Evolutionary conservation across 2,888 invertebrate genomes (phyloP).

Genomic region (Sipunculus nudus): DNA sequence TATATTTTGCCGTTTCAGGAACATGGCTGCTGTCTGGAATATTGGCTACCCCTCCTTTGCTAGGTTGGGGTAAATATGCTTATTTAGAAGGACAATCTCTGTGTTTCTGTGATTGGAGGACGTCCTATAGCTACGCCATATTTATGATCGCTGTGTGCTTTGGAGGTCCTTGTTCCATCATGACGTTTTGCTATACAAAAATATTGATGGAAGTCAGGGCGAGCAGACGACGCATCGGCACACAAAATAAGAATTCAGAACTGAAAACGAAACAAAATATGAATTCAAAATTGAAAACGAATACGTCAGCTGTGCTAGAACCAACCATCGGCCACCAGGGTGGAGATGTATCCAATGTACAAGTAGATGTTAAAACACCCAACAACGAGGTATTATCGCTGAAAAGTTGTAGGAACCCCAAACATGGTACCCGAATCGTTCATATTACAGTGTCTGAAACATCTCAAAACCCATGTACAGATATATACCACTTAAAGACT

Average conservation of each 20-base stretch:
- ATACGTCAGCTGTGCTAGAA: no score
- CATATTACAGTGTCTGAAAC: no score
- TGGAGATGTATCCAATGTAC: no score
- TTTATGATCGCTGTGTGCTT: constrained; percentile 59
- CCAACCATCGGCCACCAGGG: background rate
- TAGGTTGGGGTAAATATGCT: constrained; percentile 54
- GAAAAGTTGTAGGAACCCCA: no score
- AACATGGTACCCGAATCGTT: no score
- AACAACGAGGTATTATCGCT: no score
- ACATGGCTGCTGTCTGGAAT: constrained; percentile 45
- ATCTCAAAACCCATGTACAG: no score
- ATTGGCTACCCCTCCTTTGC: constrained; percentile 50
- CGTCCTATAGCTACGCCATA: constrained; percentile 50
- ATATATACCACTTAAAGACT: no score
- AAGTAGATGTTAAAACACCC: no score
- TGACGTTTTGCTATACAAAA: constrained; percentile 52
- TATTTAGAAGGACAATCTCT: constrained; percentile 50
- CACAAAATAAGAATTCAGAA: no score
- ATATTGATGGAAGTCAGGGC: constrained; percentile 44
- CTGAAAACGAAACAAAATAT: background rate
- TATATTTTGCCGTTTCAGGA: constrained; percentile 41
- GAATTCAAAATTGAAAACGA: background rate
- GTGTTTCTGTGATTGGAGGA: constrained; percentile 57
- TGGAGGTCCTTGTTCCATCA: constrained; percentile 51
- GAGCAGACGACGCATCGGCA: constrained; percentile 39